Evolutionary conservation across 2,113 vertebrate species (phyloP), one percentile per base, ranked within the genome.

Genomic region (Vanacampus margaritifer): DNA sequence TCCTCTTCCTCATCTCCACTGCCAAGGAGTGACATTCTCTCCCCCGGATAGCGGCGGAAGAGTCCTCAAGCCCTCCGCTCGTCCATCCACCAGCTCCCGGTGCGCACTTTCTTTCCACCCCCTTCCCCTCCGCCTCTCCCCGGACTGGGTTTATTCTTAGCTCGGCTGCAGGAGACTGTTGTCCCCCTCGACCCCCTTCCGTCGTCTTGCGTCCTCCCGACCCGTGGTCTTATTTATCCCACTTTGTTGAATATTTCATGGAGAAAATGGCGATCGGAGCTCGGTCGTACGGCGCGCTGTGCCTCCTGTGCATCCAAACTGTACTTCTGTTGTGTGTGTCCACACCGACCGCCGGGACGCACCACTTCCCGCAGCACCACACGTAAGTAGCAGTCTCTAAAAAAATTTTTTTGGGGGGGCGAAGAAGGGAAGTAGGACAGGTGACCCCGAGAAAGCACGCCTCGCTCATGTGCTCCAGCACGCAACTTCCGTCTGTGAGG

Each of bases 301-400:
- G 89, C 89, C 84, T 93, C 69, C 86, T 93, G 87, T 84, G 90
- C 21, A 75, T 93, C 74, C 89, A 90, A 83, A 91, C 92, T 82
- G 81, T 92, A 83, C 92, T 96, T 84, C 84, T 93, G 51, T 83
- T 93, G 70, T 87, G 92, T 84, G 87, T 93, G 72, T 91, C 92
- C 75, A 88, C 92, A 76, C 93, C 94, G 78, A 91, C 92, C 73
- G 86, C 92, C 69, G 91, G 90, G 68, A 92, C 92, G 83, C 94
- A 93, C 90, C 93, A 90, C 90, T 97, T 97, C 75, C 95, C 95
- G 21, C 95, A 96, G 90, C 93, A 95, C 88, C 94, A 95, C 94
- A 96, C 95, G 95, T 97, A 94, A 97, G 95, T 95, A 90, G 68
- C 75, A 56, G 41, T 6, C 56, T 60, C 65, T 32, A 6, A 14